A percentile compares a stretch with the other conserved stretches of the same genome.
phyloP scores from a whole-genome alignment of 2,888 invertebrate species.

The Megalurothrips usitatus region DNA sequence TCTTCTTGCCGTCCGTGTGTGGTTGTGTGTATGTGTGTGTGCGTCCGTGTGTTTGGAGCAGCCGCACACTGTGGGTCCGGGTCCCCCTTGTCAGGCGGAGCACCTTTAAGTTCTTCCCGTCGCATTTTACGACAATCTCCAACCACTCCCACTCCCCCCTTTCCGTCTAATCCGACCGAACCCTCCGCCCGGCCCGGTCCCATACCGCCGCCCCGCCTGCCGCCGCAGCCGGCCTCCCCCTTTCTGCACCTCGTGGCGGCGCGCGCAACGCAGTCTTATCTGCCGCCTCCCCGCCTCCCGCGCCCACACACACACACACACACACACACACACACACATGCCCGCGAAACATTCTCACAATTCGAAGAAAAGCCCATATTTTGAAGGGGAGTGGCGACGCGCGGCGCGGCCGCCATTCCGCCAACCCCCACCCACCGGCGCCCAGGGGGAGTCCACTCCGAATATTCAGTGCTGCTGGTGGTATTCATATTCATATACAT shows the following conservation, averaged over 20 bases:
- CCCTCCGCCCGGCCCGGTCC: not conserved
- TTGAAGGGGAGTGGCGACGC: not conserved
- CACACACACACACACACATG: not conserved
- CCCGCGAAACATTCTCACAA: not conserved
- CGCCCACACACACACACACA: slow-evolving; percentile 1
- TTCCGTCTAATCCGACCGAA: slow-evolving; percentile 6
- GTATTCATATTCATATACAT: too few species aligned
- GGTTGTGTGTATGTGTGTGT: not conserved
- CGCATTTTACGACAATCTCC: slow-evolving; percentile 24
- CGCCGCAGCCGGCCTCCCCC: not conserved
- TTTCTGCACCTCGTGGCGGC: not conserved
- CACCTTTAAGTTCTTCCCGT: slow-evolving; percentile 9
- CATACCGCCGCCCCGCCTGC: not conserved
- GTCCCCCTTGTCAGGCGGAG: slow-evolving; percentile 6
- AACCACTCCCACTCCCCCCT: not conserved
- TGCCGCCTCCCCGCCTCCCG: not conserved
- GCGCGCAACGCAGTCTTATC: not conserved
- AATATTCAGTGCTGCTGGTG: too few species aligned
- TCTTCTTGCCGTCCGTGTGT: not conserved
- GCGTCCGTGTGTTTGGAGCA: not conserved
- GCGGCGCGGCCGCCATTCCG: not conserved
- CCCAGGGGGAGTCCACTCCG: too few species aligned
- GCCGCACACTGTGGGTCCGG: not conserved
- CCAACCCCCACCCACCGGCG: too few species aligned
- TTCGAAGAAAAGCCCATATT: slow-evolving; percentile 5